Conservation (phyloP, 2,113 vertebrate species). For the Rhabdomys dilectus region DNA sequence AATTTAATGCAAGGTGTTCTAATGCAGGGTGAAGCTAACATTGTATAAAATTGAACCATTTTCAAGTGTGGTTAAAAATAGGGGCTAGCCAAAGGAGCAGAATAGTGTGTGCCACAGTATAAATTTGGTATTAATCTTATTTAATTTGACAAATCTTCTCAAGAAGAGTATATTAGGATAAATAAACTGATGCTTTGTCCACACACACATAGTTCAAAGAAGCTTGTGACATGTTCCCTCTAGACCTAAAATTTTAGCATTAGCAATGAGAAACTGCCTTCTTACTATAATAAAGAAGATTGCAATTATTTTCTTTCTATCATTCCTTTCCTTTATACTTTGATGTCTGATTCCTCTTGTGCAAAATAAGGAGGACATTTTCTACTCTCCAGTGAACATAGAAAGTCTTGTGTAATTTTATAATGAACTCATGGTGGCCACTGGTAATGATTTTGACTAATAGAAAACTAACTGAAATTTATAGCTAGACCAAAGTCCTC, state of each 20-base stretch:
- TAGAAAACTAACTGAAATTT: constrained; percentile 17
- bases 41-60: not conserved
- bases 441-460: not conserved
- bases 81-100: not conserved
- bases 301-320: not conserved
- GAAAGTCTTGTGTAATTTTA: not conserved
- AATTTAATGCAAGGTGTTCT: not conserved
- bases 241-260: not conserved
- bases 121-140: constrained; percentile 18
- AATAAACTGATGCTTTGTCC: not conserved
- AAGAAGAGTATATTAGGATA: not conserved
- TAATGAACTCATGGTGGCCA: not conserved
- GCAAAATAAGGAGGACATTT: not conserved
- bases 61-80: not conserved
- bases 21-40: not conserved
- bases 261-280: not conserved
- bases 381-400: not conserved
- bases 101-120: not conserved
- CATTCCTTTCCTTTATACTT: not conserved
- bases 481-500: not conserved
- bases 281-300: not conserved
- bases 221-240: not conserved
- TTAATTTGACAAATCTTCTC: not conserved
- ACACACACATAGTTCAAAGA: not conserved
- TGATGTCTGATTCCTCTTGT: not conserved